These are phyloP conservation scores for Micromesistius poutassou DNA, from an alignment of 2,797 vertebrate species.

Conservation along the genomic window DNA sequence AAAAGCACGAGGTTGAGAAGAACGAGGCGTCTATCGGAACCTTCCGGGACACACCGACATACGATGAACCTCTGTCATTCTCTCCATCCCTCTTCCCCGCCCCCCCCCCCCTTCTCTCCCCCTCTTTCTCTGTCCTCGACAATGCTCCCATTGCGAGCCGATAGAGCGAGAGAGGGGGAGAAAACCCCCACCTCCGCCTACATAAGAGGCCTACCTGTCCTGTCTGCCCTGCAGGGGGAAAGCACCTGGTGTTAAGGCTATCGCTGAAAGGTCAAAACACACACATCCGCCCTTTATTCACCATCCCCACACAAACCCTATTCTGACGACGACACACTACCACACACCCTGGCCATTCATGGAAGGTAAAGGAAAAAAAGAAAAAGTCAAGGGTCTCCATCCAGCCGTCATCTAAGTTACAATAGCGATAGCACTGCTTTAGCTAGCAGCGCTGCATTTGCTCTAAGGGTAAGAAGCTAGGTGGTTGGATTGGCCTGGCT, in stretches of 20 bases:
- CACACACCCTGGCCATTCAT: conserved; percentile 17
- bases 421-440: conserved; percentile 49
- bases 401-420: conserved; percentile 48
- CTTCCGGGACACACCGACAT: conserved; percentile 19
- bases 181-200: conserved; percentile 1
- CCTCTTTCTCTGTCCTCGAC: conserved; percentile 30
- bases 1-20: no score
- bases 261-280: conserved; percentile 63
- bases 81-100: background rate
- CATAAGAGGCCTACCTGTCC: conserved; percentile 44
- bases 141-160: conserved; percentile 45
- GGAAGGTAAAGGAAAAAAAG: background rate
- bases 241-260: conserved; percentile 57
- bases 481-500: background rate
- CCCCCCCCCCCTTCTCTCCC: background rate
- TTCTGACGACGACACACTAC: conserved; percentile 38
- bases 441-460: conserved; percentile 23
- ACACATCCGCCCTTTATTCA: no score
- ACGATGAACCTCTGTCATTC: conserved; percentile 22
- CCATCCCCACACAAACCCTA: conserved; percentile 58
- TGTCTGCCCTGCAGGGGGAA: conserved; percentile 57
- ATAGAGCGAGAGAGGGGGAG: conserved; percentile 14
- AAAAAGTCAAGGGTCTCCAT: conserved; percentile 20
- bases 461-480: conserved; percentile 43
- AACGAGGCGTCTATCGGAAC: no score